Evolutionary conservation across 2,113 vertebrate species (phyloP), one percentile per base, ranked within the genome.

Genomic region (Chloropsis hardwickii): DNA sequence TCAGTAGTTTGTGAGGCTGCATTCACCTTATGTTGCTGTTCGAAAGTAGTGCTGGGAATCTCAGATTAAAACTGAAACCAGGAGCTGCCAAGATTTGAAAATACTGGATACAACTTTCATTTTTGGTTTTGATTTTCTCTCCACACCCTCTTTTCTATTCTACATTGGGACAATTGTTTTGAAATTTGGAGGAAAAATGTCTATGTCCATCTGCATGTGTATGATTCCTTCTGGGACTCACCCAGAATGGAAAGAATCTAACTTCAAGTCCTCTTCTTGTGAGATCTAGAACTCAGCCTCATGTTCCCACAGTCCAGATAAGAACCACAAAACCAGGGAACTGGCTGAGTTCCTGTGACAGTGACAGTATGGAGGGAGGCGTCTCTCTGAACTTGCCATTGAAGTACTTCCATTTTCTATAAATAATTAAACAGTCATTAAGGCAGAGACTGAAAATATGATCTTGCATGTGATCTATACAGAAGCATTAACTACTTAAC

Each of bases 361-460:
- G 31, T 56, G 73, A 44, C 53, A 29, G 5, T 40, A 27, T 8
- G 23, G 54, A 65, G 25, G 50, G 21, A 90, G 81, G 54, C 82
- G 85, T 58, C 39, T 86, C 74, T 69, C 74, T 77, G 54, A 95
- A 53, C 29, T 86, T 81, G 57, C 23, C 81, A 19, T 3, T 77
- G 74, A 95, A 92, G 12, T 65, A 12, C 27, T 86, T 93, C 58
- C 25, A 82, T 35, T 70, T 84, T 62, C 81, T 60, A 27, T 94
- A 69, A 96, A 95, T 96, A 93, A 93, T 93, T 76, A 37, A 93
- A 61, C 1, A 80, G 23, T 90, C 74, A 77, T 95, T 93, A 90
- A 77, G 29, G 6, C 31, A 69, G 44, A 94, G 54, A 82, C 31
- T 69, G 80, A 90, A 85, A 93, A 65, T 72, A 80, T 0, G 4